Evolutionary conservation across 1,140 invertebrate genomes (phyloP).

Genomic region (Teleogryllus occipitalis): DNA sequence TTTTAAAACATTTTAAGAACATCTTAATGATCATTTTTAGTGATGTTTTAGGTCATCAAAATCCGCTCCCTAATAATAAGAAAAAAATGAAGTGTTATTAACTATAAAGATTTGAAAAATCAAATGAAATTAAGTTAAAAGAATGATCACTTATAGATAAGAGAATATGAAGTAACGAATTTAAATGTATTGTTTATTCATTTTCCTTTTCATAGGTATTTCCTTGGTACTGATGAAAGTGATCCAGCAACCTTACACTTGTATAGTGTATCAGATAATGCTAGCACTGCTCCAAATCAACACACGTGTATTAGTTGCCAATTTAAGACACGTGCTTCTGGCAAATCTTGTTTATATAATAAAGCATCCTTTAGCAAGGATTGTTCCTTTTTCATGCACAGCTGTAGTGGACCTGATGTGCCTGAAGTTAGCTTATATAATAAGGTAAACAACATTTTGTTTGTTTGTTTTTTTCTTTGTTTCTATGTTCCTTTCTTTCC

Average conservation of each 20-base stretch:
- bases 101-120: too few relatives aligned
- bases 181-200: too few relatives aligned
- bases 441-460: conserved; percentile 11
- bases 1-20: too few relatives aligned
- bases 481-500: too few relatives aligned
- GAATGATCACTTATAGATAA: too few relatives aligned
- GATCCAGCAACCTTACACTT: conserved; percentile 8
- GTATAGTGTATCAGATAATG: conserved; percentile 13
- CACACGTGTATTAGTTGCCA: conserved; percentile 18
- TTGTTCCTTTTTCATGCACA: conserved; percentile 8
- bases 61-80: too few relatives aligned
- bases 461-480: too few relatives aligned
- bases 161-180: too few relatives aligned
- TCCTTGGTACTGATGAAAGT: conserved; percentile 13
- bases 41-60: too few relatives aligned
- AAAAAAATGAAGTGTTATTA: too few relatives aligned
- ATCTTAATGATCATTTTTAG: too few relatives aligned
- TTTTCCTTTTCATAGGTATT: conserved; percentile 10
- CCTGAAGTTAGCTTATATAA: conserved; percentile 39
- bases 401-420: conserved; percentile 38
- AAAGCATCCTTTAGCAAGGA: conserved; percentile 11
- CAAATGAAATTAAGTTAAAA: too few relatives aligned
- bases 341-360: conserved; percentile 34
- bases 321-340: conserved; percentile 34
- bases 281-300: conserved; percentile 13